Evolutionary conservation across 2,888 invertebrate genomes (phyloP), one percentile per base, ranked within the genome.

Genomic region (Cryptocephalus moraei): DNA sequence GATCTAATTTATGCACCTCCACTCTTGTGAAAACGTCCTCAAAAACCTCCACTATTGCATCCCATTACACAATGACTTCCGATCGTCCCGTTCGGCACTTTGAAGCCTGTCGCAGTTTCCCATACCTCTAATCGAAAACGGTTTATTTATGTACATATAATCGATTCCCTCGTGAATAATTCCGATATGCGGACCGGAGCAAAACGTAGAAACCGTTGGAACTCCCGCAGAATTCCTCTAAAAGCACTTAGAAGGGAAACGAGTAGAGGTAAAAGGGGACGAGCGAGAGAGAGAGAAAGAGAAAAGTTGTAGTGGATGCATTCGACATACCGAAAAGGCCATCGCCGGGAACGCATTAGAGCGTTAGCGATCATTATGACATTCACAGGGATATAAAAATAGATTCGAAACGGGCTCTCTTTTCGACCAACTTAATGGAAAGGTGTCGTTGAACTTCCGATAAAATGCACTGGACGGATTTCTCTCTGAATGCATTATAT

Each of bases 341-440:
- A 48, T 49, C 49, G 49, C 49, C 43, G 52, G 42, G 50, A 52
- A 49, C 49, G 46, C 49, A 49, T 52, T 52, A 52, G 48, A 48
- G 48, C 48, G 43, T 44, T 42, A 39, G 49, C 45, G 48, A 49
- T 52, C 52, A 48, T 52, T 52, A 52, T 42, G 48, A 41, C 49
- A 48, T 49, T 46, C 45, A 41, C 43, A 45, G 12, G 49, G 39
- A 39, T 45, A 52, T 45, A 46, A 52, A 52, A 52, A 52, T 52
- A 52, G 52, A 52, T 40, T 44, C 12, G 12, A 36, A 36, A 36
- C 12, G 36, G 11, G 12, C 36, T 36, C 12, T 36, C n/a, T 41
- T 41, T 22, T 41, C 32, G 8, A 32, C 41, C 32, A 41, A 33
- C 32, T 41, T 41, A 41, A 41, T 32, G 41, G 14, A 41, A 9